Evolutionary conservation across 2,113 vertebrate species (phyloP).

Genomic region (Alaudala cheleensis): DNA sequence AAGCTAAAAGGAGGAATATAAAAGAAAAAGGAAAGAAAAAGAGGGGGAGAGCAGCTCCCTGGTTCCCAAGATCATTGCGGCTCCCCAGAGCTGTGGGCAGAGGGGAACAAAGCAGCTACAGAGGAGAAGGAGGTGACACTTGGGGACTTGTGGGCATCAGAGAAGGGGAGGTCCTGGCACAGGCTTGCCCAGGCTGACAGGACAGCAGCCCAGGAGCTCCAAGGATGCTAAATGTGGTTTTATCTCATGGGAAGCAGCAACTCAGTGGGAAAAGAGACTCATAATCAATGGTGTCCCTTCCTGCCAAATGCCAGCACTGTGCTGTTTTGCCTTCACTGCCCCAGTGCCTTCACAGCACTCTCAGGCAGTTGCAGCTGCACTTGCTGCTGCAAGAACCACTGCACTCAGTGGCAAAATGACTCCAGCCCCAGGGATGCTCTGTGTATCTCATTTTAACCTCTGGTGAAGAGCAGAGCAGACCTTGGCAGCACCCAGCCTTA

Average conservation of each 20-base stretch:
- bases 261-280: neutral
- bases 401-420: neutral
- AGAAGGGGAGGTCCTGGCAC: neutral
- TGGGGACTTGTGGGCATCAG: neutral
- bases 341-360: neutral
- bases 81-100: neutral
- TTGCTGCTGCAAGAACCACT: neutral
- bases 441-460: neutral
- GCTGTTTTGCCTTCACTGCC: neutral
- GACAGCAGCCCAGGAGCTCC: neutral
- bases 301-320: neutral
- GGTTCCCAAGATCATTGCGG: neutral
- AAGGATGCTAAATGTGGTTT: neutral
- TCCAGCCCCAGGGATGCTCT: neutral
- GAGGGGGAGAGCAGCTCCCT: neutral
- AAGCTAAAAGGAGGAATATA: conserved; percentile 5
- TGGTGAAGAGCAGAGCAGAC: neutral
- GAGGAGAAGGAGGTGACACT: neutral
- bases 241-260: rapidly evolving
- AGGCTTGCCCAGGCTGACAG: neutral
- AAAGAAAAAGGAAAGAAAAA: neutral
- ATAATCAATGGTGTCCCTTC: neutral
- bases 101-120: neutral
- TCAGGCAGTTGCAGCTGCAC: neutral
- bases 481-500: neutral